Percentiles rank a stretch among this genome's conserved stretches.
Evolutionary conservation across 1,140 invertebrate genomes (phyloP).

Genomic region (Leptinotarsa lineolata): DNA sequence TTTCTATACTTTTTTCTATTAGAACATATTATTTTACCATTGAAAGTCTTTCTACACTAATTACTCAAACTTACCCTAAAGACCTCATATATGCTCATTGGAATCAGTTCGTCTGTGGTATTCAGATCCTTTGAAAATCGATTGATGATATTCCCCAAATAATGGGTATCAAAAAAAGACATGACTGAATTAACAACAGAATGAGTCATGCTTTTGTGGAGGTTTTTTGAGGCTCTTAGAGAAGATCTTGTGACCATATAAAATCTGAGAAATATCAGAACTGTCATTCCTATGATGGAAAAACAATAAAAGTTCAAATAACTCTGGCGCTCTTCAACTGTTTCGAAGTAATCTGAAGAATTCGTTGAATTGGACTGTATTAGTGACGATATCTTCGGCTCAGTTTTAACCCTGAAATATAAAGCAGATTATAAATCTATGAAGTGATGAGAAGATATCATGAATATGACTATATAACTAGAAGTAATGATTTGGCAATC

Average conservation of each 20-base stretch:
- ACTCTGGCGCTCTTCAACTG: not conserved
- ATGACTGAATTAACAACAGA: conserved; percentile 44
- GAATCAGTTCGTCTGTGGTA: conserved; percentile 44
- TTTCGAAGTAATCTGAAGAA: not conserved
- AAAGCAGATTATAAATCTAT: not conserved
- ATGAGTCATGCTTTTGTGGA: conserved; percentile 41
- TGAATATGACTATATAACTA: too few relatives aligned
- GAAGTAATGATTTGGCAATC: too few relatives aligned
- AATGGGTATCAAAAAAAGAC: conserved; percentile 47
- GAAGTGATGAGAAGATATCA: too few relatives aligned
- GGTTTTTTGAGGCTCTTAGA: conserved; percentile 34
- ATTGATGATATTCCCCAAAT: conserved; percentile 48
- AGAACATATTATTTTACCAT: too few relatives aligned
- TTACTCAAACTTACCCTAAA: conserved; percentile 30
- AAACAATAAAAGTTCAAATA: not conserved
- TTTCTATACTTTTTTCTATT: too few relatives aligned
- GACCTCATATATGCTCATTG: conserved; percentile 38
- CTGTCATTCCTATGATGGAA: not conserved
- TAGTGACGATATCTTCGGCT: not conserved
- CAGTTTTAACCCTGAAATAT: conserved; percentile 6
- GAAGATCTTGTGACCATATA: conserved; percentile 29
- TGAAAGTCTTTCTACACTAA: not conserved
- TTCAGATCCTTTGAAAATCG: conserved; percentile 48
- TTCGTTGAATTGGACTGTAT: not conserved
- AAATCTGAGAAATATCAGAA: not conserved